Evolutionary conservation across 2,888 invertebrate species (phyloP), one percentile per base, ranked within the genome.

Genomic region (Tinea trinotella): DNA sequence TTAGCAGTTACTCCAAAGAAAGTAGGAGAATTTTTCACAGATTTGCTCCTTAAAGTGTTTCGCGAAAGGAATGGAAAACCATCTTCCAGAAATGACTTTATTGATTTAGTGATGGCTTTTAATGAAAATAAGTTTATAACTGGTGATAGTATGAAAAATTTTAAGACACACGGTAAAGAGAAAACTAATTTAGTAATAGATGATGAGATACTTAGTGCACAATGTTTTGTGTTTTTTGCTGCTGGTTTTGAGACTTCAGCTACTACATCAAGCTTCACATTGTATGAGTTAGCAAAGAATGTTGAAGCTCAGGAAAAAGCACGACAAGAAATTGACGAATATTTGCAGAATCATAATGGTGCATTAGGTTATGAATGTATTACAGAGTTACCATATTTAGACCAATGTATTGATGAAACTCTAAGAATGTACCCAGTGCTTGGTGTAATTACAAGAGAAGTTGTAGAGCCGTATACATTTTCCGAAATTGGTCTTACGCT

Each of bases 211-310:
- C 59, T 90, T 3, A 74, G 83, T 0, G 80, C 88, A 0, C 89
- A 90, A 55, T 83, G 88, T 1, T 74, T 81, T 52, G 62, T 82
- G 0, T 87, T 89, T 59, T 87, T 87, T 55, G 56, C 68, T 0
- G 89, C 87, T 22, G 88, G 88, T 1, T 88, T 80, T 56, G 88
- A 88, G 64, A 87, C 88, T 0, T 87, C 87, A 7, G 71, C 76
- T 10, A 74, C 79, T 12, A 77, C 78, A 2, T 67, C 87, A 62
- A 74, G 77, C 46, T 87, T 76, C 57, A 73, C 74, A 1, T 61
- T 88, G 10, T 88, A 76, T 58, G 86, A 87, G 60, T 61, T 89
- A 34, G 81, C 88, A 1, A 65, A 70, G 6, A 76, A 88, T 61
- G 74, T 68, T 1, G 64, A 74, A 0, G 59, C 83, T 2, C 88